A percentile compares a stretch with the other conserved stretches of the same genome.
These are phyloP conservation scores for Cacatua alba DNA, from an alignment of 2,113 vertebrate genomes.

Conservation along the genomic window DNA sequence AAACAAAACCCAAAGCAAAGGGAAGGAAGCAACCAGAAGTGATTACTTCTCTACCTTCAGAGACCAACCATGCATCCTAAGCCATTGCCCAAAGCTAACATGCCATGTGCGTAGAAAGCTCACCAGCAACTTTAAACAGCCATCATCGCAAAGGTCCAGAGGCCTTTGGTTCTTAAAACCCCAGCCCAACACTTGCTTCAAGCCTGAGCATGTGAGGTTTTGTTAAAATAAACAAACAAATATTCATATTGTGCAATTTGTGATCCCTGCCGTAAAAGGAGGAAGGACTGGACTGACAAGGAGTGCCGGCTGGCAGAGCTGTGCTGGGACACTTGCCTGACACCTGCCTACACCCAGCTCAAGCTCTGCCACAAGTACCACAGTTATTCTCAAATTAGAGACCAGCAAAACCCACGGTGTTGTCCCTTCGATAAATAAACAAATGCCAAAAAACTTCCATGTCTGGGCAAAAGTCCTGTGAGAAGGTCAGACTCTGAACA, in stretches of 20 bases:
- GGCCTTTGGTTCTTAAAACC: background rate
- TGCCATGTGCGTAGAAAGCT: fast-evolving
- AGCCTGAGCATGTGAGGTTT: background rate
- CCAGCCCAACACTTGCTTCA: background rate
- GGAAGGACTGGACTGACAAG: background rate
- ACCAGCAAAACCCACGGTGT: fast-evolving
- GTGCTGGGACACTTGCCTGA: background rate
- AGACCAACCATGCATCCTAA: background rate
- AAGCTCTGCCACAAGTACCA: background rate
- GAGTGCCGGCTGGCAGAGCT: background rate
- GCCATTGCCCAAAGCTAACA: background rate
- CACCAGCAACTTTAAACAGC: background rate
- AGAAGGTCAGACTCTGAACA: background rate
- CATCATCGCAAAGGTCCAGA: background rate
- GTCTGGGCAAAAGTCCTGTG: background rate
- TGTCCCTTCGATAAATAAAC: background rate
- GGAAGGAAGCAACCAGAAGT: background rate
- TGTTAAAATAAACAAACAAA: background rate
- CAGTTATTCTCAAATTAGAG: background rate
- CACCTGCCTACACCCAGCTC: background rate
- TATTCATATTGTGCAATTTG: background rate
- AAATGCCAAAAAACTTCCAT: background rate
- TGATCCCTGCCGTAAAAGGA: background rate
- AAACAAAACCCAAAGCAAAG: background rate
- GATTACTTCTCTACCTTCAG: background rate